These are phyloP conservation scores for Glaucidium brasilianum DNA, from an alignment of 2,113 vertebrate species.

Conservation along the genomic window DNA sequence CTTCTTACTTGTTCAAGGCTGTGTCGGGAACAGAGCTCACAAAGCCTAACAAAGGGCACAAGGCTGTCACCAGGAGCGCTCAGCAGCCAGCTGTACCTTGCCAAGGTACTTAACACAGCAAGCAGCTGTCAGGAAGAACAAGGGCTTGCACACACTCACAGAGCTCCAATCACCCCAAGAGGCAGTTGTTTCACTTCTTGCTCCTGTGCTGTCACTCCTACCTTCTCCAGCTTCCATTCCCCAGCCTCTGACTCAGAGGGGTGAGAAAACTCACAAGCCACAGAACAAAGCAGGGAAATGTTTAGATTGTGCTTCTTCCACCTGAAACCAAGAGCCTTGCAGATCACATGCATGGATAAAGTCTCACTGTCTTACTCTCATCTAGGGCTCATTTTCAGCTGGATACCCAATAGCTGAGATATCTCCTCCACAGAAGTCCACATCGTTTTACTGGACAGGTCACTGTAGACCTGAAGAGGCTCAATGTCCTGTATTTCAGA, in stretches of 20 bases:
- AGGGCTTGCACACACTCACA: background rate
- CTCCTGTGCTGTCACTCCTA: background rate
- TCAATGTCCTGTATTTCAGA: background rate
- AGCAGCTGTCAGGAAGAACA: background rate
- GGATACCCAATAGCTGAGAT: background rate
- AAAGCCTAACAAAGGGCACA: background rate
- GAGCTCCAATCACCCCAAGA: background rate
- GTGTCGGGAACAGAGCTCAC: background rate
- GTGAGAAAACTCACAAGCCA: background rate
- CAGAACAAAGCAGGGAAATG: background rate
- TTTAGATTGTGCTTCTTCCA: background rate
- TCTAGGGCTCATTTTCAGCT: background rate
- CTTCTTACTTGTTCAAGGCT: background rate
- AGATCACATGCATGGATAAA: background rate
- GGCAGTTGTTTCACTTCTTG: background rate
- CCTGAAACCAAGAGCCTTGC: background rate
- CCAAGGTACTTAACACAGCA: background rate
- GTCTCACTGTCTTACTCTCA: background rate
- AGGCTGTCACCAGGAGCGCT: background rate
- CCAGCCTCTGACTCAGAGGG: background rate
- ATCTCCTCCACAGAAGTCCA: background rate
- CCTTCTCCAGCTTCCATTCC: conserved; percentile 35
- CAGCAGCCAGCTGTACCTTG: background rate
- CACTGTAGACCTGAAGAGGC: background rate
- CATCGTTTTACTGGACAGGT: background rate